These are phyloP conservation scores for Agonum fuliginosum DNA, from an alignment of 2,888 invertebrate species.

Conservation along the genomic window DNA sequence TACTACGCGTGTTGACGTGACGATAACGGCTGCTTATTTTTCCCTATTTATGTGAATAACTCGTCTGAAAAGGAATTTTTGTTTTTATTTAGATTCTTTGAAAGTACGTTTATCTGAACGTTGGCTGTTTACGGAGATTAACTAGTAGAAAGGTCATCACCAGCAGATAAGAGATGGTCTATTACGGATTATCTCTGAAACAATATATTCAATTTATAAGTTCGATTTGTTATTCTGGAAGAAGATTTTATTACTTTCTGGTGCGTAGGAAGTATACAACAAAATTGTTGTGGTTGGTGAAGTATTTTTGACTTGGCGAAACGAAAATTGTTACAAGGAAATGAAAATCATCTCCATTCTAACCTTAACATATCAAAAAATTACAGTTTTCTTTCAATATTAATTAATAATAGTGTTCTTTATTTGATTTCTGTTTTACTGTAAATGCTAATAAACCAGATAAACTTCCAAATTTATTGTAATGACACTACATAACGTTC, in stretches of 20 bases:
- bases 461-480: too few species aligned
- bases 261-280: too few species aligned
- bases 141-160: constrained; percentile 46
- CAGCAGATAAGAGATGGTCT: constrained; percentile 37
- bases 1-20: neutral
- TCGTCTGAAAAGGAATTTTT: constrained; percentile 32
- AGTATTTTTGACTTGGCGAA: too few species aligned
- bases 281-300: too few species aligned
- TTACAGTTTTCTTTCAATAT: too few species aligned
- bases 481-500: too few species aligned
- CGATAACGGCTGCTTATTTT: constrained; percentile 6
- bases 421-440: too few species aligned
- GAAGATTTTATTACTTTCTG: constrained; percentile 32
- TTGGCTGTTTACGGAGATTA: constrained; percentile 50
- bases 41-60: constrained; percentile 31
- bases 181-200: constrained; percentile 50
- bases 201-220: constrained; percentile 55
- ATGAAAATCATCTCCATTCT: too few species aligned
- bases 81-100: constrained; percentile 55
- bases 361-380: too few species aligned
- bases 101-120: constrained; percentile 48
- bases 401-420: too few species aligned
- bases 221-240: constrained; percentile 36
- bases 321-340: too few species aligned
- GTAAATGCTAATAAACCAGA: too few species aligned